Evolutionary conservation across 2,113 vertebrate species (phyloP).

Genomic region (Macquaria ambigua): DNA sequence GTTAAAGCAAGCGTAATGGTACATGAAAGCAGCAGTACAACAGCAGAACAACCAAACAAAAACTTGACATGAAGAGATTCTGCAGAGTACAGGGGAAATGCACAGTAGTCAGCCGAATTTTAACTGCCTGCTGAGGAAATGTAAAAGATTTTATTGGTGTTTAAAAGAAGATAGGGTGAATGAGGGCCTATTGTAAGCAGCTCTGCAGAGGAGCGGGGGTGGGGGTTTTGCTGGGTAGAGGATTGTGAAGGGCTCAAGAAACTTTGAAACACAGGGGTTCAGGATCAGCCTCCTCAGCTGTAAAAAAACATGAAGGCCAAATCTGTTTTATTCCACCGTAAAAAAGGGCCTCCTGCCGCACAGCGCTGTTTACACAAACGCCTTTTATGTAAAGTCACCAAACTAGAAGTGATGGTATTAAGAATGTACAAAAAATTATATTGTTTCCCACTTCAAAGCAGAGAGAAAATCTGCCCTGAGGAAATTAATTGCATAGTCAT

Average conservation of each 20-base stretch:
- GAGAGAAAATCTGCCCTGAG: constrained; percentile 59
- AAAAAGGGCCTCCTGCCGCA: constrained; percentile 56
- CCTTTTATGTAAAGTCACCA: constrained; percentile 69
- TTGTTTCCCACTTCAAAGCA: constrained; percentile 75
- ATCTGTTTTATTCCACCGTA: constrained; percentile 67
- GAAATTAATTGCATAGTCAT: constrained; percentile 72
- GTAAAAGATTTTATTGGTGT: constrained; percentile 84
- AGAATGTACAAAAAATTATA: constrained; percentile 65
- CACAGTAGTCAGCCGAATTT: constrained; percentile 61
- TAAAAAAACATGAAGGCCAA: constrained; percentile 72
- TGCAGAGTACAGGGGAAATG: constrained; percentile 33
- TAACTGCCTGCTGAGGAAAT: constrained; percentile 78
- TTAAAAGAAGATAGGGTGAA: constrained; percentile 77
- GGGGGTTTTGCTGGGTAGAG: constrained; percentile 12
- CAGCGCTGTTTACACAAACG: constrained; percentile 69
- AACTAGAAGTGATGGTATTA: constrained; percentile 73
- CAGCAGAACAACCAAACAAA: constrained; percentile 8
- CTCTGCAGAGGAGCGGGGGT: constrained; percentile 36
- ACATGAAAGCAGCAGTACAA: not conserved
- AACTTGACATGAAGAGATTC: constrained; percentile 29
- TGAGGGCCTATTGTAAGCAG: constrained; percentile 72
- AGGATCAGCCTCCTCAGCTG: constrained; percentile 70
- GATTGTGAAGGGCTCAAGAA: constrained; percentile 62
- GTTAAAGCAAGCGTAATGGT: constrained; percentile 9
- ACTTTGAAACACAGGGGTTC: constrained; percentile 74